Conservation (phyloP, 2,113 vertebrate species). For the Clarias gariepinus region DNA sequence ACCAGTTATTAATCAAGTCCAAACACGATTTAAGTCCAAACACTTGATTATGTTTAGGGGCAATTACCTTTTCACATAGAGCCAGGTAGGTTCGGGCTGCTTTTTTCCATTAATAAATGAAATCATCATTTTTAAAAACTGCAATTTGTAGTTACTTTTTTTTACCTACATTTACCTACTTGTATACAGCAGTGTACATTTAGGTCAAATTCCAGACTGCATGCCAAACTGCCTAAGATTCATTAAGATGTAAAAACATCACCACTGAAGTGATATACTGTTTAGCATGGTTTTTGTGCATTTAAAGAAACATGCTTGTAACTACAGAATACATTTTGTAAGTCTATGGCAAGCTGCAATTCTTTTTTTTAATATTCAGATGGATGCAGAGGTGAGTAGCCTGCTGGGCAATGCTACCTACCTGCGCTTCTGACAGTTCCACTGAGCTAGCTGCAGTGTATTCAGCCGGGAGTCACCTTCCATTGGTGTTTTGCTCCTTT, state of each 20-base stretch:
- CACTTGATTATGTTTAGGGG: too few relatives aligned
- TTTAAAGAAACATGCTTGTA: not conserved
- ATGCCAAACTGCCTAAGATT: not conserved
- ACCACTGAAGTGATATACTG: not conserved
- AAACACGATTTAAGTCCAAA: too few relatives aligned
- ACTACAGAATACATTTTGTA: not conserved
- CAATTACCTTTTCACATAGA: too few relatives aligned
- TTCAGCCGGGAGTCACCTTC: not conserved
- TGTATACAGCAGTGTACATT: not conserved
- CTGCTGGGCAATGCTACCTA: not conserved
- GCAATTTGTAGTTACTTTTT: too few relatives aligned
- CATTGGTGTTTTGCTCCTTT: not conserved
- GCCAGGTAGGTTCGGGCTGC: too few relatives aligned
- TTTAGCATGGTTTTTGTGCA: not conserved
- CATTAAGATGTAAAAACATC: not conserved
- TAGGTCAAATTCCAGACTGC: not conserved
- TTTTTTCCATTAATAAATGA: too few relatives aligned
- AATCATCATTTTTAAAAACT: too few relatives aligned
- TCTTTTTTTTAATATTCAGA: not conserved
- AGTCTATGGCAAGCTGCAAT: not conserved
- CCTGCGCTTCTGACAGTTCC: not conserved
- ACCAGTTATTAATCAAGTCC: too few relatives aligned
- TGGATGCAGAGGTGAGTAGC: not conserved
- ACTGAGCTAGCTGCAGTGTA: not conserved
- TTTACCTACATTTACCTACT: too few relatives aligned